phyloP scores from a whole-genome alignment of 2,113 vertebrate genomes.

The Rhombomys opimus region DNA sequence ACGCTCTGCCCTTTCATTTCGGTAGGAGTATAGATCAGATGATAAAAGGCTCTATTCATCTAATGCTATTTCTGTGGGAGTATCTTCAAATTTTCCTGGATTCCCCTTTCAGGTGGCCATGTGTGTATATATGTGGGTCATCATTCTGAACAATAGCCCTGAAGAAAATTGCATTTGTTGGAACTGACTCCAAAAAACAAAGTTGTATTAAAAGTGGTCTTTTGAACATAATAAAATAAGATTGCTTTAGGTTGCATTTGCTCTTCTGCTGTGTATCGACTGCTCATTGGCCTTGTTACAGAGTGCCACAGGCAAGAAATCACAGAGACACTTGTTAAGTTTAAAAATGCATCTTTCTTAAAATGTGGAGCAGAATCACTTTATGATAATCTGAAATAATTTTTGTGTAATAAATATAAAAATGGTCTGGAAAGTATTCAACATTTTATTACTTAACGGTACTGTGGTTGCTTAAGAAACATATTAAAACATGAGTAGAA shows the following conservation, averaged over 20 bases:
- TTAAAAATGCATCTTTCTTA: background rate
- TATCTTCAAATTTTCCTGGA: constrained; percentile 78
- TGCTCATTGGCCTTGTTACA: constrained; percentile 10
- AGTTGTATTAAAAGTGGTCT: constrained; percentile 71
- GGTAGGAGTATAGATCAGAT: constrained; percentile 73
- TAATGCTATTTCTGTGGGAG: constrained; percentile 75
- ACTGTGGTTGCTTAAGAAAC: background rate
- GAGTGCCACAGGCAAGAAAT: background rate
- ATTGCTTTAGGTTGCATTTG: constrained; percentile 67
- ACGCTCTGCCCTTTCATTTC: constrained; percentile 78
- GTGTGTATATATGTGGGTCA: constrained; percentile 65
- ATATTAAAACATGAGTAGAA: background rate
- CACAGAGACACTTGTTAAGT: constrained; percentile 16
- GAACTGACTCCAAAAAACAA: constrained; percentile 72
- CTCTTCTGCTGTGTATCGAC: background rate
- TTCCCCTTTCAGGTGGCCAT: constrained; percentile 66
- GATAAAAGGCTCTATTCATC: constrained; percentile 82
- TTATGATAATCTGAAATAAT: constrained; percentile 32
- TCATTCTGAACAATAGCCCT: constrained; percentile 75
- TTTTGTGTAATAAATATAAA: constrained; percentile 42
- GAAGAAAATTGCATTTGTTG: constrained; percentile 78
- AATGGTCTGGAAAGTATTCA: background rate
- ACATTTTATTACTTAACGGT: background rate
- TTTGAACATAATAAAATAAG: constrained; percentile 72
- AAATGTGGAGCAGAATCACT: constrained; percentile 22